Evolutionary conservation across 2,888 invertebrate species (phyloP).

Genomic region (Crocallis elinguaria): DNA sequence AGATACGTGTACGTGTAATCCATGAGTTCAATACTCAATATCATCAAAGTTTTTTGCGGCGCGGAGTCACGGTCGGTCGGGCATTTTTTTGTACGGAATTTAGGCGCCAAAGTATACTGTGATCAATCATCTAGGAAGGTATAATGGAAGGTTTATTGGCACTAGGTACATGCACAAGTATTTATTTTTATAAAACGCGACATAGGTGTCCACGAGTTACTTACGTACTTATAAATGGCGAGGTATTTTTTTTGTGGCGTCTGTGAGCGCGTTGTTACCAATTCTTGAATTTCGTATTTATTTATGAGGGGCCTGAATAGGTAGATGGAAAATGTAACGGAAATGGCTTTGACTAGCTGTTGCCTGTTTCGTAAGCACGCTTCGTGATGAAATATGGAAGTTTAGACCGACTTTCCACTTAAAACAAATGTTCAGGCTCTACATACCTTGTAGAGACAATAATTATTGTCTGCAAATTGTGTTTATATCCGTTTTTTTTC

Average conservation of each 20-base stretch:
- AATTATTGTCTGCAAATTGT: no score
- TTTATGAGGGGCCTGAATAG: conserved; percentile 66
- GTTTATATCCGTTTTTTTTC: no score
- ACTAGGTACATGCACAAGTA: conserved; percentile 28
- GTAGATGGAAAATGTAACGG: conserved; percentile 56
- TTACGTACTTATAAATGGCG: conserved; percentile 38
- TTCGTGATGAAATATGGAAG: conserved; percentile 4
- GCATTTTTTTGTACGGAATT: conserved; percentile 76
- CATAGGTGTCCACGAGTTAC: no score
- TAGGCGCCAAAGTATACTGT: conserved; percentile 74
- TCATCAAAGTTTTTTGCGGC: conserved; percentile 53
- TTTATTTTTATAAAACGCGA: conserved; percentile 16
- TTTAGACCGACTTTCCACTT: conserved; percentile 1
- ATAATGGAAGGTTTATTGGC: conserved; percentile 2
- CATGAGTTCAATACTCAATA: conserved; percentile 45
- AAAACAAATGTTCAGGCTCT: neutral
- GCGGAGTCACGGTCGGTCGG: conserved; percentile 78
- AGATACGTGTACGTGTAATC: conserved; percentile 18
- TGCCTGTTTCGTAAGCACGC: conserved; percentile 8
- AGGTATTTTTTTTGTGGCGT: conserved; percentile 49
- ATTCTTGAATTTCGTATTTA: conserved; percentile 59
- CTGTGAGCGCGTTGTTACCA: conserved; percentile 38
- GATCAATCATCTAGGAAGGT: conserved; percentile 53
- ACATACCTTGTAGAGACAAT: no score
- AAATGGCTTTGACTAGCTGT: conserved; percentile 37